phyloP scores from a whole-genome alignment of 92 coral and sea anemone species.

The Umimayanthus kanabou region DNA sequence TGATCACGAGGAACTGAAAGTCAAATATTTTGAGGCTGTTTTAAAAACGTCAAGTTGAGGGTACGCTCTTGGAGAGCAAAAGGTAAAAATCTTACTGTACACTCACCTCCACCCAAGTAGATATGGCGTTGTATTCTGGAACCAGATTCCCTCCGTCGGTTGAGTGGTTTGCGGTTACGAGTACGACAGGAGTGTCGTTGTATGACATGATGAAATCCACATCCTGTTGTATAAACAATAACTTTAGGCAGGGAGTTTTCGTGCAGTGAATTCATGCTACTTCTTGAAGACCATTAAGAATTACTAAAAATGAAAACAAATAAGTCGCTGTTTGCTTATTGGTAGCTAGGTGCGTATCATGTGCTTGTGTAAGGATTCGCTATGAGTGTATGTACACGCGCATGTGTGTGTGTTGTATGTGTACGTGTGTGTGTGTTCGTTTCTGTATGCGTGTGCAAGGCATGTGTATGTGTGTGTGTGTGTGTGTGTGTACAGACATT shows the following conservation, averaged over 20 bases:
- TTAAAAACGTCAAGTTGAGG: neutral
- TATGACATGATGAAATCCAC: conserved; percentile 48
- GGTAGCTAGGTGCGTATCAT: neutral
- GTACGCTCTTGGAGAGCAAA: neutral
- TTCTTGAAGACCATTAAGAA: neutral
- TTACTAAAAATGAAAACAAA: no score
- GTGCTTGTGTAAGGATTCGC: neutral
- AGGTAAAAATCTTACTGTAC: no score
- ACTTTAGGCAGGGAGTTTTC: neutral
- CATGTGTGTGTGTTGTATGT: neutral
- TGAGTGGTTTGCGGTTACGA: conserved; percentile 68
- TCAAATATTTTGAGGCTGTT: no score
- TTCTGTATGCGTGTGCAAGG: neutral
- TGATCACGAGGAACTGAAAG: no score
- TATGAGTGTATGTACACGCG: neutral
- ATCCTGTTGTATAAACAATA: conserved; percentile 33
- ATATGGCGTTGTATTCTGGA: conserved; percentile 67
- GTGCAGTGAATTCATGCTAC: neutral
- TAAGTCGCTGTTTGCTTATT: neutral
- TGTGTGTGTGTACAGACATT: neutral
- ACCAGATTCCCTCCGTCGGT: conserved; percentile 56
- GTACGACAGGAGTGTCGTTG: conserved; percentile 57
- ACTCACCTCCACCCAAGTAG: conserved; percentile 80
- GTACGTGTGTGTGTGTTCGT: neutral
- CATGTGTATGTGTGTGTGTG: neutral